Percentiles rank a stretch among this genome's conserved stretches.
Conservation (phyloP, 2,797 vertebrate genomes). For the Schizothorax lantsangensis region DNA sequence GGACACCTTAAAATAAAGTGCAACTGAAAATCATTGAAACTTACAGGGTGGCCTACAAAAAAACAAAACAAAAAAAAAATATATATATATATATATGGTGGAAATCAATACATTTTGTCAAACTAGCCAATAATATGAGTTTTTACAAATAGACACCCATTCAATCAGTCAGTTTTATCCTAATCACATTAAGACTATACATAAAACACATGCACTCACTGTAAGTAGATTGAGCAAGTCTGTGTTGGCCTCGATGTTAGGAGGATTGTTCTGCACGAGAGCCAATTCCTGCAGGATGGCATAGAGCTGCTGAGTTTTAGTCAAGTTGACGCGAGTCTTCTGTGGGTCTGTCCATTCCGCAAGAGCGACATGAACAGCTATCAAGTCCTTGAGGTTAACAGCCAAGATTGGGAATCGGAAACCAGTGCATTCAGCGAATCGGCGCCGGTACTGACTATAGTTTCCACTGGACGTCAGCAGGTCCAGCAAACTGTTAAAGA, state of each 20-base stretch:
- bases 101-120: neutral
- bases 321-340: constrained; percentile 83
- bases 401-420: constrained; percentile 92
- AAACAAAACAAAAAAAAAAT: too few relatives aligned
- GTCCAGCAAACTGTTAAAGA: constrained; percentile 86
- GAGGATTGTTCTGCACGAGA: constrained; percentile 83
- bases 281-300: constrained; percentile 87
- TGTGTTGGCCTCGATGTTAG: constrained; percentile 83
- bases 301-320: constrained; percentile 89
- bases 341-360: constrained; percentile 86
- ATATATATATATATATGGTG: neutral
- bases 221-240: constrained; percentile 91
- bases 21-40: neutral
- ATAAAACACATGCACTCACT: constrained; percentile 70
- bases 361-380: constrained; percentile 89
- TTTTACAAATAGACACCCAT: neutral
- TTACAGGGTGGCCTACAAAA: neutral
- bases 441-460: constrained; percentile 87
- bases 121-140: neutral
- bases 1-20: neutral
- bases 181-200: neutral
- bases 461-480: constrained; percentile 89
- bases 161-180: neutral
- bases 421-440: constrained; percentile 84
- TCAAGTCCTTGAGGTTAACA: constrained; percentile 91